Percentiles rank a stretch among this genome's conserved stretches.
Evolutionary conservation across 2,113 vertebrate species (phyloP).

Genomic region (Fulmarus glacialis): DNA sequence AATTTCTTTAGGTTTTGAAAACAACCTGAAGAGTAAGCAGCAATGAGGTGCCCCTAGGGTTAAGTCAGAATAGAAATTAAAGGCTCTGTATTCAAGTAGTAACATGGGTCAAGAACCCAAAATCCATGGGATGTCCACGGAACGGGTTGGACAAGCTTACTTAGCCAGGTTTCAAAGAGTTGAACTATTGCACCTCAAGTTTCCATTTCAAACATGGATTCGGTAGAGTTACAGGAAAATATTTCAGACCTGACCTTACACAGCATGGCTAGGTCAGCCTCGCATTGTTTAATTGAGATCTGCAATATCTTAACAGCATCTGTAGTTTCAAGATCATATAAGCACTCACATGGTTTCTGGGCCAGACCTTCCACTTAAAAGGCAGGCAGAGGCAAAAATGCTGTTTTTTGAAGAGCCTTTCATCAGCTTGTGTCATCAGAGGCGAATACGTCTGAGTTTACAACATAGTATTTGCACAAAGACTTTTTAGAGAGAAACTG

Average conservation of each 20-base stretch:
- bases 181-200: slow-evolving; percentile 12
- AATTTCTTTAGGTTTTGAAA: slow-evolving; percentile 27
- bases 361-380: slow-evolving; percentile 42
- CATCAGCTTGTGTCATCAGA: neutral
- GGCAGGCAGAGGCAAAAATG: neutral
- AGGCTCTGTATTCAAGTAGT: neutral
- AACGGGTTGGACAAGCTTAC: neutral
- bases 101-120: neutral
- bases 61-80: neutral
- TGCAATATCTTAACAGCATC: neutral
- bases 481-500: neutral
- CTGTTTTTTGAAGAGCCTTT: slow-evolving; percentile 9
- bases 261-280: slow-evolving; percentile 21
- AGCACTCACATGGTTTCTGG: slow-evolving; percentile 21
- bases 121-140: neutral
- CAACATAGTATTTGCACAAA: neutral
- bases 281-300: neutral
- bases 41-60: neutral
- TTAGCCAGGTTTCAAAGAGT: slow-evolving; percentile 15
- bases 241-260: slow-evolving; percentile 18
- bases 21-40: neutral
- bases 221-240: neutral
- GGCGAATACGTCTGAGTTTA: neutral
- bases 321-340: slow-evolving; percentile 2
- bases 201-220: slow-evolving; percentile 38